A percentile compares a stretch with the other conserved stretches of the same genome.
Evolutionary conservation across 2,888 invertebrate genomes (phyloP).

Genomic region (Melinopterus prodromus): DNA sequence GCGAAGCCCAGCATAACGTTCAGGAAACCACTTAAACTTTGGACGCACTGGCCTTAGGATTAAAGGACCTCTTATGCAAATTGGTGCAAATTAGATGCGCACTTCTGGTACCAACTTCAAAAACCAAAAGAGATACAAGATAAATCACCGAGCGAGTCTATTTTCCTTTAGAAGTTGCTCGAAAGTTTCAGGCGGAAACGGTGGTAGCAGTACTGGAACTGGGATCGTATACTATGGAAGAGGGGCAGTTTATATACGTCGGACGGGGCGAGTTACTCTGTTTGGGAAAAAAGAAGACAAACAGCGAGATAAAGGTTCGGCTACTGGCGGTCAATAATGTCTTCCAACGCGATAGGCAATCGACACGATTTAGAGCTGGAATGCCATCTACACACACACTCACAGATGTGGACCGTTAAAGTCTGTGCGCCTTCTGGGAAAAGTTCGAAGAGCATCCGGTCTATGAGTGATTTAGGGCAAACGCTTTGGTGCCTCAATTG

Average conservation of each 20-base stretch:
- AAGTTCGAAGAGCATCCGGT: background rate
- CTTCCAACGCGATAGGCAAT: constrained; percentile 31
- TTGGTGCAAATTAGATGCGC: background rate
- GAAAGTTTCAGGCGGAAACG: background rate
- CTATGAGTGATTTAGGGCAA: background rate
- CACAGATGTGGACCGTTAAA: background rate
- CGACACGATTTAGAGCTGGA: constrained; percentile 6
- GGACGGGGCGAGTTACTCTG: background rate
- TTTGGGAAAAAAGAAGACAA: constrained; percentile 39
- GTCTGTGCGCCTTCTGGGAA: background rate
- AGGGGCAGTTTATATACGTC: background rate
- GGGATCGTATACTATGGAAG: background rate
- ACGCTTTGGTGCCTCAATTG: background rate
- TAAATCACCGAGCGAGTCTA: background rate
- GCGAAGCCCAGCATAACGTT: background rate
- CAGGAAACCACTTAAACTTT: background rate
- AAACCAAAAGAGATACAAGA: constrained; percentile 4
- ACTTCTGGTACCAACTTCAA: background rate
- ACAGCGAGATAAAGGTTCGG: constrained; percentile 40
- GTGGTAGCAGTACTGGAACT: background rate
- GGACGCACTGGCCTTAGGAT: background rate
- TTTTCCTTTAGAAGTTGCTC: background rate
- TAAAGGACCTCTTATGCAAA: background rate
- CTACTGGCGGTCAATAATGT: constrained; percentile 43
- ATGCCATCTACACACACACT: background rate